These are phyloP conservation scores for Drosophila subsilvestris DNA, from an alignment of 2,888 invertebrate genomes.

Conservation along the genomic window DNA sequence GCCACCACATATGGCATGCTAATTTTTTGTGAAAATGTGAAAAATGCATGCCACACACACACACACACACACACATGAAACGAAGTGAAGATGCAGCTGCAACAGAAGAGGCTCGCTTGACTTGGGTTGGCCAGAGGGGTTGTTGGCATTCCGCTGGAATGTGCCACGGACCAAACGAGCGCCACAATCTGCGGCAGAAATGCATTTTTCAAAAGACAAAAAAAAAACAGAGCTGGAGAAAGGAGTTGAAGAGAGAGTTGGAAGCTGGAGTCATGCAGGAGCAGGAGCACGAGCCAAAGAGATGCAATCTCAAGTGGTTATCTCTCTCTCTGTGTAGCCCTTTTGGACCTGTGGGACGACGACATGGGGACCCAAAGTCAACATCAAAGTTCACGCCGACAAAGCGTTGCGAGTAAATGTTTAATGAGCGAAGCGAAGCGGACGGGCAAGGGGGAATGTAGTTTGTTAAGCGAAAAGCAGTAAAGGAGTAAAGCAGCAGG, in stretches of 20 bases:
- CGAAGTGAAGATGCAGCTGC: conserved; percentile 49
- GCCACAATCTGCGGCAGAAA: conserved; percentile 71
- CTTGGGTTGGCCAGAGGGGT: conserved; percentile 20
- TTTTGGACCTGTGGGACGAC: conserved; percentile 38
- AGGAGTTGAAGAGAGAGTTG: conserved; percentile 1
- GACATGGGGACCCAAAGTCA: conserved; percentile 57
- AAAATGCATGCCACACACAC: conserved; percentile 17
- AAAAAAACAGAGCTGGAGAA: conserved; percentile 18
- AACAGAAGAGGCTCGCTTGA: conserved; percentile 16
- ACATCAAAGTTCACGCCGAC: conserved; percentile 82
- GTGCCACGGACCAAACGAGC: conserved; percentile 42
- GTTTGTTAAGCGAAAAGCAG: conserved; percentile 26
- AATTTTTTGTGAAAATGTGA: conserved; percentile 46
- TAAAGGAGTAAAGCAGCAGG: conserved; percentile 47
- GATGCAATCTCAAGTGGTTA: conserved; percentile 81
- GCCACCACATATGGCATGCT: conserved; percentile 53
- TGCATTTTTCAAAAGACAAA: conserved; percentile 74
- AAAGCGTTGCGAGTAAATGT: conserved; percentile 79
- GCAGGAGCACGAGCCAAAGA: conserved; percentile 35
- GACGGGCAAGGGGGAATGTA: conserved; percentile 17
- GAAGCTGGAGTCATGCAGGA: conserved; percentile 1
- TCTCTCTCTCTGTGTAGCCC: conserved; percentile 51
- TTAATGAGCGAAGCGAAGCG: conserved; percentile 67
- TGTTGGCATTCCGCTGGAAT: conserved; percentile 33
- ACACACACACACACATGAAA: conserved; percentile 23